Evolutionary conservation across 1,140 invertebrate genomes (phyloP), one percentile per base, ranked within the genome.

Genomic region (Drosophila varians): DNA sequence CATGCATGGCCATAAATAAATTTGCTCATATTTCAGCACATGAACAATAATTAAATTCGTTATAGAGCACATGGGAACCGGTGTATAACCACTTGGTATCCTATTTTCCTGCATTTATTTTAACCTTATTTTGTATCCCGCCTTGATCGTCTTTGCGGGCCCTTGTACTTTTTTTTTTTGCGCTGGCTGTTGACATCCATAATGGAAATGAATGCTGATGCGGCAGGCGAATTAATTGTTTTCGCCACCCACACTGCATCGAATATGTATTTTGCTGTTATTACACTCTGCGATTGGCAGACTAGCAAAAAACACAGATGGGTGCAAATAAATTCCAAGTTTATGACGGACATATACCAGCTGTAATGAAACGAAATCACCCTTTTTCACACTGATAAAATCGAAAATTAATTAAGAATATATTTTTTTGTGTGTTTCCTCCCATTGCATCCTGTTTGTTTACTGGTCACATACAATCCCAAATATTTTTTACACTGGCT

Each of bases 21-120:
- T 87, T 87, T 80, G 40, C 73, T 77, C 82, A 82, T 86, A 86
- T 86, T 86, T 86, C 82, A 86, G 69, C 82, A 87, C 82, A 87
- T 86, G 82, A 82, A 87, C 82, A 86, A 86, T 86, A 86, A 86
- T 86, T 86, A 86, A 87, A 86, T 86, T 86, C 77, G 82, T 74
- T 75, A 86, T 76, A 72, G 86, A 54, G 76, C 82, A 82, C 68
- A 80, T 70, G 76, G 77, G 80, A 49, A 40, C 68, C 12, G 1
- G 11, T 66, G 68, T 57, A 70, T 78, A 79, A 83, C 75, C 46
- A 71, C 57, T 52, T 21, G 51, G 9, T 16, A 16, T 38, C 36
- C 36, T 38, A 38, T 38, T 38, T 38, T 28, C 31, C 1, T 26
- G 21, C 14, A 46, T n/a, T 46, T 18, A 23, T 61, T 31, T 38